These are phyloP conservation scores for Taurulus bubalis DNA, from an alignment of 2,113 vertebrate genomes.

Conservation along the genomic window DNA sequence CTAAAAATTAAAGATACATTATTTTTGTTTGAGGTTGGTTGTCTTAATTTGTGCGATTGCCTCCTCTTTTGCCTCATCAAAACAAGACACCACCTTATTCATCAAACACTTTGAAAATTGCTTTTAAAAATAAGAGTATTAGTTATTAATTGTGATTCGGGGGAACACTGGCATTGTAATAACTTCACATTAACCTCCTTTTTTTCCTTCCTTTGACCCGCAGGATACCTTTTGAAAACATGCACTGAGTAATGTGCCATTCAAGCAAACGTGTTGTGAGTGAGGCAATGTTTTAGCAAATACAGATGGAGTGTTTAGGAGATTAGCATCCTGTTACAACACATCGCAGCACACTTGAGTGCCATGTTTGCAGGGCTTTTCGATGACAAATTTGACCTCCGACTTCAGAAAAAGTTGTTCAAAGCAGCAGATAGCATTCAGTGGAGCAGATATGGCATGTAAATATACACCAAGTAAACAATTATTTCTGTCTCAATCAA, in stretches of 20 bases:
- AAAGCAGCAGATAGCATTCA: slow-evolving; percentile 64
- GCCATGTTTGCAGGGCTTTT: slow-evolving; percentile 68
- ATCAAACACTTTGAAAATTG: not conserved
- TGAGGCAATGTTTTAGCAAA: slow-evolving; percentile 76
- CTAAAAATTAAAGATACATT: not conserved
- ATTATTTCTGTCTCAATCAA: slow-evolving; percentile 7
- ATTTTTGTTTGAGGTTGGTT: not conserved
- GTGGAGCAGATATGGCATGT: slow-evolving; percentile 38
- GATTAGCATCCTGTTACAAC: slow-evolving; percentile 77
- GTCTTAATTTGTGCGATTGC: not conserved
- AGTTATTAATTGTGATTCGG: not conserved
- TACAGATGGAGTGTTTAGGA: slow-evolving; percentile 73
- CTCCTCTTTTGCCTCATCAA: not conserved
- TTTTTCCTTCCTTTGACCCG: slow-evolving; percentile 31
- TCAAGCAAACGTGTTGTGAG: slow-evolving; percentile 64
- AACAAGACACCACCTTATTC: not conserved
- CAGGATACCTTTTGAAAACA: slow-evolving; percentile 42
- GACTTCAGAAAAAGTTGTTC: slow-evolving; percentile 64
- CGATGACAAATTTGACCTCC: slow-evolving; percentile 64
- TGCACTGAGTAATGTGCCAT: slow-evolving; percentile 42
- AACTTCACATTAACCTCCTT: slow-evolving; percentile 33
- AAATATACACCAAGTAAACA: slow-evolving; percentile 56
- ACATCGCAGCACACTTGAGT: slow-evolving; percentile 58
- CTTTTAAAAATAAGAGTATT: not conserved
- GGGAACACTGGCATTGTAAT: too few relatives aligned